Evolutionary conservation across 2,113 vertebrate genomes (phyloP), one percentile per base, ranked within the genome.

Genomic region (Ageneiosus marmoratus): DNA sequence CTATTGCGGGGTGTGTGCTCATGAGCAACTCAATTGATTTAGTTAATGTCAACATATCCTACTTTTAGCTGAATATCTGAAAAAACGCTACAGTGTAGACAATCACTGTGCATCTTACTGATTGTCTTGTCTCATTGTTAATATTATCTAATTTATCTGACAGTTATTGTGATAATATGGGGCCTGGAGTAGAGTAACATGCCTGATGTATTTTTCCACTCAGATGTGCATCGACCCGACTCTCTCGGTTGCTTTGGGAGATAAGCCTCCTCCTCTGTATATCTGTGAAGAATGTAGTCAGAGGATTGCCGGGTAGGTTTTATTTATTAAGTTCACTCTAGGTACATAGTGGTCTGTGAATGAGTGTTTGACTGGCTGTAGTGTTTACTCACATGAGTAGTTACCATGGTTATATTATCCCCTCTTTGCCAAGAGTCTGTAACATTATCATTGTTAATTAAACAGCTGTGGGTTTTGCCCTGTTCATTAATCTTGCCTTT

Each of bases 161-260:
- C 76, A 78, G 62, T 77, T 81, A 76, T 75, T 58, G 58, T 32
- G 20, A 11, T 48, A 78, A 78, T 82, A 6, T 83, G 56, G 29
- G n/a, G 22, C 48, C 56, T 76, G 16, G 46, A 77, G 70, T 77
- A 15, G 29, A 77, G 37, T 69, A 51, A 67, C 70, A 75, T 65
- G 73, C 34, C 53, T 82, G 48, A 79, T 88, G 88, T 70, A 90
- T 81, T 84, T 37, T 72, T 0, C 86, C 62, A 94, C 94, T 88
- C 94, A 99, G 98, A 99, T 99, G 98, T 99, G 98, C 87, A 98
- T 99, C 90, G 98, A 99, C 86, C 97, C 98, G 8, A 97, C 97
- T 37, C 93, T 99, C 79, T 97, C 98, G 12, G 98, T 99, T 88
- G 96, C 98, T 86, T 91, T 99, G 92, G 98, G 98, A 90, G 98